Evolutionary conservation across 2,888 invertebrate genomes (phyloP).

Genomic region (Vesta saturnalis): DNA sequence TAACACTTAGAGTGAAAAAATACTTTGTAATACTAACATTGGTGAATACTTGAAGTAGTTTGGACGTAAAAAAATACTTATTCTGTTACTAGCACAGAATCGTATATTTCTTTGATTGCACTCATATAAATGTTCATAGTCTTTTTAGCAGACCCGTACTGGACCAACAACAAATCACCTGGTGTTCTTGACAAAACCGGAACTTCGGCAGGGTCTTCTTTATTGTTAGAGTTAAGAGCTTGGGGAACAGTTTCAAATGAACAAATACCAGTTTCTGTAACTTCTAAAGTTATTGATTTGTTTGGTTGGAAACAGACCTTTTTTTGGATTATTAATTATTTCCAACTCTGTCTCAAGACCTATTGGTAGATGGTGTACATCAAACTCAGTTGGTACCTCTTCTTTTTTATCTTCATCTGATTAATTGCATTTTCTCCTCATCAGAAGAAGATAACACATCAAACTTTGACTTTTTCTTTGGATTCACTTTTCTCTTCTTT

Average conservation of each 20-base stretch:
- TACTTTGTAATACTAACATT: no score
- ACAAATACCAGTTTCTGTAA: conserved; percentile 21
- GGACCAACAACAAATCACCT: conserved; percentile 24
- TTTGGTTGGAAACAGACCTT: conserved; percentile 17
- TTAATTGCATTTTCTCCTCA: no score
- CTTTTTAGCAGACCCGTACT: conserved; percentile 21
- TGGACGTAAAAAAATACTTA: conserved; percentile 19
- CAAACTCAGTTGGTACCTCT: no score
- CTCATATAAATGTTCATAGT: conserved; percentile 23
- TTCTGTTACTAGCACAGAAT: conserved; percentile 16
- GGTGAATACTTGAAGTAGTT: no score
- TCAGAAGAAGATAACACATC: not conserved
- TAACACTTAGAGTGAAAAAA: no score
- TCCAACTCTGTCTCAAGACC: not conserved
- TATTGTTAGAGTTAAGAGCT: no score
- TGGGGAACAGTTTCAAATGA: conserved; percentile 14
- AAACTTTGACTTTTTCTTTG: not conserved
- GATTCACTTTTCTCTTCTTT: not conserved
- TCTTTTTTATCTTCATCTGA: no score
- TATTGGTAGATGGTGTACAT: no score
- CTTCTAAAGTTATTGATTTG: conserved; percentile 25
- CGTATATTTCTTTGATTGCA: conserved; percentile 3
- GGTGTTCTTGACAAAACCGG: conserved; percentile 21
- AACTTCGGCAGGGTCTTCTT: conserved; percentile 14
- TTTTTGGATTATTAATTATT: not conserved